These are phyloP conservation scores for Sialia sialis DNA, from an alignment of 2,113 vertebrate species.

Conservation along the genomic window DNA sequence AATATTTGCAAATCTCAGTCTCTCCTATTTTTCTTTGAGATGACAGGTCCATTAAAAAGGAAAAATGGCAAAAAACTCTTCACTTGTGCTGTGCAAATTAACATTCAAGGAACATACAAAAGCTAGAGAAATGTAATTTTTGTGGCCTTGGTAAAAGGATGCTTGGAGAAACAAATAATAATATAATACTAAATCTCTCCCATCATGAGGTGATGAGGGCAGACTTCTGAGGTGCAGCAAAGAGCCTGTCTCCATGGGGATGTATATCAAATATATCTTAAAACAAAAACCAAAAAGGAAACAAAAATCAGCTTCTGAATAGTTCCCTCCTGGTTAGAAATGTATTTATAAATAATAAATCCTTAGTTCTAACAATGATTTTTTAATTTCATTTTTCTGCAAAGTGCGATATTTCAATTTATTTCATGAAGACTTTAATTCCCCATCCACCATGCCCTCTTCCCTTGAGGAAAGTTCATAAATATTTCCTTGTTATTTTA, in stretches of 20 bases:
- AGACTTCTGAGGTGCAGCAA: neutral
- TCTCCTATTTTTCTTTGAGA: neutral
- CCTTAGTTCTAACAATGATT: neutral
- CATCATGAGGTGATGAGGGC: neutral
- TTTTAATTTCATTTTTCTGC: slow-evolving; percentile 15
- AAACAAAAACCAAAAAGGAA: neutral
- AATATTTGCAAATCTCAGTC: neutral
- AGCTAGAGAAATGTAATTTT: neutral
- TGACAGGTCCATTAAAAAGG: neutral
- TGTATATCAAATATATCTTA: neutral
- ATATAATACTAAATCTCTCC: neutral
- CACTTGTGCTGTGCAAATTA: neutral
- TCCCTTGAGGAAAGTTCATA: neutral
- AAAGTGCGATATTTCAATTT: neutral
- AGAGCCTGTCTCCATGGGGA: neutral
- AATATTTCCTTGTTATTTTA: slow-evolving; percentile 22
- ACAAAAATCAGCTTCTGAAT: neutral
- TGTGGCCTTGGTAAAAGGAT: neutral
- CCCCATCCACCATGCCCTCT: neutral
- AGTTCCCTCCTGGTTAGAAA: neutral
- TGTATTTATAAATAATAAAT: slow-evolving; percentile 20
- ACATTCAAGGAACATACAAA: neutral
- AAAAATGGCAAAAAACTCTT: neutral
- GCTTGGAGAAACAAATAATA: neutral
- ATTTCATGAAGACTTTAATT: slow-evolving; percentile 19